These are phyloP conservation scores for Drosophila parthenogenetica DNA, from an alignment of 2,888 invertebrate species.

Conservation along the genomic window DNA sequence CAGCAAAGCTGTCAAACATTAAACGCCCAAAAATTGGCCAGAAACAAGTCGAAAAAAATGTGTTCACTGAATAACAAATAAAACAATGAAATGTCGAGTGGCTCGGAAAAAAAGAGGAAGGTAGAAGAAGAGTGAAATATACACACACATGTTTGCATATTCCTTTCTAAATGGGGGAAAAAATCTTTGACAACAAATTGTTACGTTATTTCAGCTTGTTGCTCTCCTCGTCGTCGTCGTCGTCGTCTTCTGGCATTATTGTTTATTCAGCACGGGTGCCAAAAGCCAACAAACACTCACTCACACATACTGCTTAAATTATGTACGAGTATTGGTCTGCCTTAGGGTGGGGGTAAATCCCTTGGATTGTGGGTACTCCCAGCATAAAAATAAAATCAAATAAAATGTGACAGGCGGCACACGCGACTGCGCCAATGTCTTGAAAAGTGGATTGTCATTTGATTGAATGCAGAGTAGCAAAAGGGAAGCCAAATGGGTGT, in stretches of 20 bases:
- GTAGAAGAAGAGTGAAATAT: not conserved
- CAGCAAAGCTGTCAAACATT: conserved; percentile 59
- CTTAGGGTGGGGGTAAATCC: conserved; percentile 1
- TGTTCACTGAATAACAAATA: conserved; percentile 37
- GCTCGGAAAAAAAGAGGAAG: not conserved
- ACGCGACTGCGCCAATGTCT: conserved; percentile 55
- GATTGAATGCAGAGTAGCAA: conserved; percentile 21
- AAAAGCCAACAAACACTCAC: conserved; percentile 40
- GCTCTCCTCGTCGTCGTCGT: not conserved
- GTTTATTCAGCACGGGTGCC: conserved; percentile 59
- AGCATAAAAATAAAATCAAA: conserved; percentile 62
- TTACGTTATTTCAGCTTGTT: conserved; percentile 44
- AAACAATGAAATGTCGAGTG: conserved; percentile 42
- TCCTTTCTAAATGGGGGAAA: not conserved
- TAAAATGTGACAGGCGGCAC: conserved; percentile 53
- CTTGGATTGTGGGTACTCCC: conserved; percentile 1
- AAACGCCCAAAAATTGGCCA: conserved; percentile 55
- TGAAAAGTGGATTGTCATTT: conserved; percentile 44
- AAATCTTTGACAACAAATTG: conserved; percentile 52
- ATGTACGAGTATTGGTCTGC: conserved; percentile 35
- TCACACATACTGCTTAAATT: conserved; percentile 37
- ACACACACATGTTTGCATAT: conserved; percentile 20
- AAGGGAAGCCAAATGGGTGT: not conserved
- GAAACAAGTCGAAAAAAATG: conserved; percentile 18
- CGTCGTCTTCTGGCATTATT: conserved; percentile 38